Percentiles rank a stretch among this genome's conserved stretches.
Conservation (phyloP, 1,140 invertebrate species). For the Tetragonula clypearis region DNA sequence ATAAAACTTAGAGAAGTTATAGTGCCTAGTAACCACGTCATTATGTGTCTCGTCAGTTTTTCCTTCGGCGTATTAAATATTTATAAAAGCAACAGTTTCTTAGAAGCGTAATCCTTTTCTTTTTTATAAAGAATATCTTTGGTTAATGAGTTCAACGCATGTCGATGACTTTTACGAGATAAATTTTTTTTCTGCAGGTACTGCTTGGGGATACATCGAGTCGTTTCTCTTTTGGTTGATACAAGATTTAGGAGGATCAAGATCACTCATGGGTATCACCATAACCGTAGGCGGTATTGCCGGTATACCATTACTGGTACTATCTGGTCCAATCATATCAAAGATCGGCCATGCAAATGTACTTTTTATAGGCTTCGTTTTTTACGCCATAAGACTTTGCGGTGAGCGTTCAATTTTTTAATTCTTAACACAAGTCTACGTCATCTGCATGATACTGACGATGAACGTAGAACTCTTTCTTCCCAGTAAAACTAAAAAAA, state of each 20-base stretch:
- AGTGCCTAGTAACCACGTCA: not conserved
- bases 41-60: not conserved
- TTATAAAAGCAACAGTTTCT: not conserved
- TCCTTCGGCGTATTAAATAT: not conserved
- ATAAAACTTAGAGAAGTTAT: no score
- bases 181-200: constrained; percentile 82
- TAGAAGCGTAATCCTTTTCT: not conserved
- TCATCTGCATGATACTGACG: not conserved
- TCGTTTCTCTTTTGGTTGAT: constrained; percentile 94
- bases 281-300: constrained; percentile 90
- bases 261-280: constrained; percentile 92
- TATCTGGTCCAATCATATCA: constrained; percentile 90
- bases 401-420: constrained; percentile 80
- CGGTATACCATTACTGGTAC: constrained; percentile 89
- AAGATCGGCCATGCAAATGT: constrained; percentile 91
- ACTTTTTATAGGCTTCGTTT: constrained; percentile 90
- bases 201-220: constrained; percentile 92
- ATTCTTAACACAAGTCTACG: not conserved
- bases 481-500: not conserved
- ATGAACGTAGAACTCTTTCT: not conserved
- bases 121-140: not conserved
- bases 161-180: not conserved
- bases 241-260: constrained; percentile 89
- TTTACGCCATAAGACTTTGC: constrained; percentile 88
- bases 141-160: not conserved